Conservation (phyloP, 2,888 invertebrate genomes). For the Noctua janthina region DNA sequence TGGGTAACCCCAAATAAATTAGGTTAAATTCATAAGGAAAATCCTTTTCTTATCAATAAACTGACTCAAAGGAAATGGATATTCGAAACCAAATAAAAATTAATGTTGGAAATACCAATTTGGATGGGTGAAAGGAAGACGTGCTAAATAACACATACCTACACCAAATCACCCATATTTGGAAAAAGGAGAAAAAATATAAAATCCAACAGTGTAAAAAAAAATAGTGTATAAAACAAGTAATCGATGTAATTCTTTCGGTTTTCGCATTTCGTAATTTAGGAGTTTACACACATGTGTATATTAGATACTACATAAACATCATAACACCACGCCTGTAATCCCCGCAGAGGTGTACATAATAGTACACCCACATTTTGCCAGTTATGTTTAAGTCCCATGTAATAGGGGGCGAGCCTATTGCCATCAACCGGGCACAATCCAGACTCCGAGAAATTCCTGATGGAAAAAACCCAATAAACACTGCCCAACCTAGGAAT, state of each 20-base stretch:
- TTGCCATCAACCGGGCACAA: too few species aligned
- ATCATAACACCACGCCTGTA: too few species aligned
- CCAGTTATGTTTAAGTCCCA: too few species aligned
- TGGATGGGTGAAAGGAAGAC: not conserved
- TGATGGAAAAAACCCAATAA: too few species aligned
- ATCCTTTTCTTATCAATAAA: not conserved
- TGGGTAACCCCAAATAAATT: not conserved
- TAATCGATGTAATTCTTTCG: too few species aligned
- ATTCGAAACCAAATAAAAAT: not conserved
- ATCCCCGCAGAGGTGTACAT: too few species aligned
- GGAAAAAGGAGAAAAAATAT: not conserved
- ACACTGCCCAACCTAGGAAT: too few species aligned
- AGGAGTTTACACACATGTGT: too few species aligned
- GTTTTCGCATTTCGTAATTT: not conserved
- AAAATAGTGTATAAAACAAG: not conserved
- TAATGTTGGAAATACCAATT: conserved; percentile 9
- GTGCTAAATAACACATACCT: not conserved
- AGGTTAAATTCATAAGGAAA: not conserved
- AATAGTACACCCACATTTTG: too few species aligned
- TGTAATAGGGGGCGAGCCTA: too few species aligned
- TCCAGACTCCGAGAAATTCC: too few species aligned
- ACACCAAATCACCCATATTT: not conserved
- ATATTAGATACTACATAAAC: too few species aligned
- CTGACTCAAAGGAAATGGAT: not conserved
- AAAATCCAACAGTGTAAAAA: not conserved